Percentiles rank a stretch among this genome's conserved stretches.
phyloP scores from a whole-genome alignment of 2,888 invertebrate species.

The Callosobruchus maculatus region DNA sequence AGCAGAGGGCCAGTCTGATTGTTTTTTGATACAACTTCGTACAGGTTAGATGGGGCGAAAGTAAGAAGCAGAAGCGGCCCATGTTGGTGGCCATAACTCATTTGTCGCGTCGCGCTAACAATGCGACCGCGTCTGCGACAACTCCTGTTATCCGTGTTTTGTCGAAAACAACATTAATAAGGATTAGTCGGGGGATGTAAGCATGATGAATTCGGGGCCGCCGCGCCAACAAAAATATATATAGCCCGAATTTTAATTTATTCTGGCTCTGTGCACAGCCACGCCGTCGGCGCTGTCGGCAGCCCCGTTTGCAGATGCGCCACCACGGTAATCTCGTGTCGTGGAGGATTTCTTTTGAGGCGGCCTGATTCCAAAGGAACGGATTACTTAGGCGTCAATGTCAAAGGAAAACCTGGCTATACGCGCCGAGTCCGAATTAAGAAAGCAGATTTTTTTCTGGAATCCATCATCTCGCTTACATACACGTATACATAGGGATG shows the following conservation, averaged over 20 bases:
- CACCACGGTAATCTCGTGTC: not conserved
- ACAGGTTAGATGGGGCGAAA: not conserved
- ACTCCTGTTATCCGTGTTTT: conserved; percentile 18
- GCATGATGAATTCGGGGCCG: conserved; percentile 17
- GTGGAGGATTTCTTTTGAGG: not conserved
- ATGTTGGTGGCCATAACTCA: conserved; percentile 1
- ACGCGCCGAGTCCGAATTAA: not conserved
- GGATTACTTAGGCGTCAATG: not conserved
- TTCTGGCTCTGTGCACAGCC: not conserved
- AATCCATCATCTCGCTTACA: not conserved
- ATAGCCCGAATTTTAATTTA: not conserved
- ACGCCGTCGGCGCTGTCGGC: not conserved
- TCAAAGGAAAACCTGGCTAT: not conserved
- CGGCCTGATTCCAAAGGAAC: not conserved
- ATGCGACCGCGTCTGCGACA: conserved; percentile 12
- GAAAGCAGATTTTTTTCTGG: not conserved
- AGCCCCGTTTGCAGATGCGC: not conserved
- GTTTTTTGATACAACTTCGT: not conserved
- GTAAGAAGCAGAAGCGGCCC: not conserved
- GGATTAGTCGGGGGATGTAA: conserved; percentile 17
- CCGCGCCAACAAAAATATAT: not conserved
- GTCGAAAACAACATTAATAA: conserved; percentile 19
- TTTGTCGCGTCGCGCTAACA: conserved; percentile 12
- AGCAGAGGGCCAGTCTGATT: too few species aligned
- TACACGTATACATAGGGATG: too few species aligned